Percentiles rank a stretch among this genome's conserved stretches.
phyloP scores from a whole-genome alignment of 2,888 invertebrate genomes.

The Cacoxenus indagator region DNA sequence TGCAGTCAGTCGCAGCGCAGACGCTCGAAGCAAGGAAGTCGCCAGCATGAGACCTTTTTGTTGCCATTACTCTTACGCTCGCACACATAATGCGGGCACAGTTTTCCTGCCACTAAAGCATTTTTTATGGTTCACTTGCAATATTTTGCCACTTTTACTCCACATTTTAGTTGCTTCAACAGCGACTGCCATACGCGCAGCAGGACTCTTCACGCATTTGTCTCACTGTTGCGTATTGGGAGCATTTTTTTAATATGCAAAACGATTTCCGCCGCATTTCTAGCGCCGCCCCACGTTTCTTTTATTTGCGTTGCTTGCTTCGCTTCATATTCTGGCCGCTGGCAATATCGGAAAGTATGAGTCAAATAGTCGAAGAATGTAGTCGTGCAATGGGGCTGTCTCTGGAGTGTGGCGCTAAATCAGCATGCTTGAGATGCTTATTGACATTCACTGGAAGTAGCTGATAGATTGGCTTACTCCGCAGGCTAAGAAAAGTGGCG shows the following conservation, averaged over 20 bases:
- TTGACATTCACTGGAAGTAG: background rate
- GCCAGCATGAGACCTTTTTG: background rate
- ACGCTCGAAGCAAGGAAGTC: background rate
- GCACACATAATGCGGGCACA: constrained; percentile 15
- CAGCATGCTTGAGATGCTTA: constrained; percentile 9
- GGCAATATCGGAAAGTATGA: background rate
- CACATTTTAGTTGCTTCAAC: background rate
- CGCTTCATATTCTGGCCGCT: background rate
- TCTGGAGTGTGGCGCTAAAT: background rate
- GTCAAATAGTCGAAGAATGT: constrained; percentile 1
- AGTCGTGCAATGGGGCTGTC: background rate
- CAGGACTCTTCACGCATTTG: constrained; percentile 16
- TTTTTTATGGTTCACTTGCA: constrained; percentile 59
- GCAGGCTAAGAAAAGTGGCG: background rate
- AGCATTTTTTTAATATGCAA: constrained; percentile 63
- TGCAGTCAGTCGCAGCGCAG: background rate
- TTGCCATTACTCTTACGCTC: background rate
- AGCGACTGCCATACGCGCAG: background rate
- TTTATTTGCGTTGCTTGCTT: background rate
- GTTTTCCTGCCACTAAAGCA: constrained; percentile 40
- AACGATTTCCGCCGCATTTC: constrained; percentile 57
- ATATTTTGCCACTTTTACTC: background rate
- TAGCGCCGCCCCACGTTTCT: constrained; percentile 12
- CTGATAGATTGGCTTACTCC: constrained; percentile 32
- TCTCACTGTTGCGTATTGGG: constrained; percentile 46